Evolutionary conservation across 2,888 invertebrate species (phyloP).

Genomic region (Parnassius apollo): DNA sequence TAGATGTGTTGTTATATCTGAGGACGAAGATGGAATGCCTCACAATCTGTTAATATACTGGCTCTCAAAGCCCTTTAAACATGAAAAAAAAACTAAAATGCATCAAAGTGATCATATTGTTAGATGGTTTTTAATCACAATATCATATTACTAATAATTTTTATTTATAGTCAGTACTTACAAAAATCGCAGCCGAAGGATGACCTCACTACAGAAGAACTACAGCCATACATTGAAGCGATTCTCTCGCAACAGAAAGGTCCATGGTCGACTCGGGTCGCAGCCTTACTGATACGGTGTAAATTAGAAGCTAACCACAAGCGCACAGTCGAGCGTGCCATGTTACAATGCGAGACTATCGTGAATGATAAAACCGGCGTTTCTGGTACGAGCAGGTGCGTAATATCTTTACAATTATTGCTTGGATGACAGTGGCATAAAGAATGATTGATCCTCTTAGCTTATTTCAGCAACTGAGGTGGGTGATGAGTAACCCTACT

Average conservation of each 20-base stretch:
- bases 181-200: conserved; percentile 89
- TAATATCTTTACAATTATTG: background rate
- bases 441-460: too few species aligned
- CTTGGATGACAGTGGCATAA: background rate
- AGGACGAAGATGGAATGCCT: too few species aligned
- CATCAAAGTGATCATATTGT: too few species aligned
- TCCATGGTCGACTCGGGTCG: conserved; percentile 88
- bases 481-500: too few species aligned
- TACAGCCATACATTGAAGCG: conserved; percentile 87
- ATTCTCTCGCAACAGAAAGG: conserved; percentile 84
- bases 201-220: conserved; percentile 89
- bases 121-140: too few species aligned
- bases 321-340: conserved; percentile 92
- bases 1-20: too few species aligned
- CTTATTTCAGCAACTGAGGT: too few species aligned
- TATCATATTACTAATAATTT: background rate
- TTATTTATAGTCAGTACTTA: conserved; percentile 83
- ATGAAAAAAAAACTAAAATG: too few species aligned
- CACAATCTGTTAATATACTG: too few species aligned
- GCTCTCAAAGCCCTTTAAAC: too few species aligned
- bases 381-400: conserved; percentile 52
- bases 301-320: conserved; percentile 88
- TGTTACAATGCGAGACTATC: conserved; percentile 92
- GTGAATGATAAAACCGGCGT: conserved; percentile 77
- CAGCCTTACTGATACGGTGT: conserved; percentile 88